Base-by-base conservation (phyloP, 1,140 invertebrate genomes). In the Glossosoma conforme region DNA sequence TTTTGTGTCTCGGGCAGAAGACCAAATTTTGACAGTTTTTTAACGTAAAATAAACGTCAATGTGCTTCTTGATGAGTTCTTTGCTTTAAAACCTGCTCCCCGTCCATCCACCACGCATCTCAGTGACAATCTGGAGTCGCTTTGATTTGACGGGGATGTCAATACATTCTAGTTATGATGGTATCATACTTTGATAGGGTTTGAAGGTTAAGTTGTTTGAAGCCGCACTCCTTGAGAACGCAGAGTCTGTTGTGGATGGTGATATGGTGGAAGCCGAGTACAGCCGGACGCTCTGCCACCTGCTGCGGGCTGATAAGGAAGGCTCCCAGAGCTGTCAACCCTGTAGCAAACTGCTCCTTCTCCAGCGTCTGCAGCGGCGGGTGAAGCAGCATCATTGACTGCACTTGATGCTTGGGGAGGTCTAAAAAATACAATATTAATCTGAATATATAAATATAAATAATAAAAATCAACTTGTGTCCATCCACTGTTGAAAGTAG, bases 151-250 rank as follows among this genome's bases (percentile, higher is more conserved):
- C 24, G n/a, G 24, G 40, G 63, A 56, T 19, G 50, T 61, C 0
- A 59, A 60, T 40, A 68, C 62, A 42, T 44, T 33, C 10, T 8
- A 38, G 13, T 9, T 36, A 59, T 2, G 36, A 5, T 15, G 60
- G 43, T 62, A 6, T 67, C 60, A 54, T 70, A 78, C 66, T 71
- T 77, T 24, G 69, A 69, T 20, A 78, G 61, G 30, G 72, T 62
- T 46, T 63, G 61, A 11, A 77, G 66, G 9, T 62, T 60, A n/a
- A 78, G 63, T 38, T 66, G 59, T 9, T 67, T 33, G 54, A 77
- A 77, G 1, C 74, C 66, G 65, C 75, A 77, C 63, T 79, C 77
- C 44, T 61, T 63, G 2, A 79, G 60, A 28, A 78, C 75, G 58
- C 68, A 70, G 40, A 70, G 70, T 56, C 77, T 74, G 61, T 78